These are phyloP conservation scores for Siniperca chuatsi DNA, from an alignment of 2,113 vertebrate genomes.

Conservation along the genomic window DNA sequence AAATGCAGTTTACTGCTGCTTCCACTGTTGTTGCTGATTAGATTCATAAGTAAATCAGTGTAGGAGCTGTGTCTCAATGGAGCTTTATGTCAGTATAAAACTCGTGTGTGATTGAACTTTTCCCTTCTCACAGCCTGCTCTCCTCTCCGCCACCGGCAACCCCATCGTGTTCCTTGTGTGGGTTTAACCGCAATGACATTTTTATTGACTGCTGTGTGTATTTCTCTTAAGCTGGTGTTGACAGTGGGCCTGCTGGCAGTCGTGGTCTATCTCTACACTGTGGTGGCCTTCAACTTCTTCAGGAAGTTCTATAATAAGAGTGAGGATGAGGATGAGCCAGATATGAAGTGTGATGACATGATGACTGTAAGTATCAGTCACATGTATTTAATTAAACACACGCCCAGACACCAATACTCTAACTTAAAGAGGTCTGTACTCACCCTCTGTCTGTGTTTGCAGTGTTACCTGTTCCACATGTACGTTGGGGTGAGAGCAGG, in stretches of 20 bases:
- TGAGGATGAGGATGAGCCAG: slow-evolving; percentile 94
- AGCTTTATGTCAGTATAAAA: slow-evolving; percentile 4
- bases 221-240: slow-evolving; percentile 88
- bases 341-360: slow-evolving; percentile 99
- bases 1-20: slow-evolving; percentile 10
- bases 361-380: slow-evolving; percentile 90
- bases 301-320: slow-evolving; percentile 99
- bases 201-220: not conserved
- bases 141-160: not conserved
- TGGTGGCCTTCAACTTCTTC: slow-evolving; percentile 99
- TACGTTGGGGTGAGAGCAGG: slow-evolving; percentile 98
- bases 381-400: not conserved
- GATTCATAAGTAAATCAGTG: not conserved
- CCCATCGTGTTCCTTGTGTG: not conserved
- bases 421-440: not conserved
- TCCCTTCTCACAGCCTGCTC: slow-evolving; percentile 1
- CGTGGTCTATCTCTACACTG: slow-evolving; percentile 98
- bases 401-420: not conserved
- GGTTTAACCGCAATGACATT: not conserved
- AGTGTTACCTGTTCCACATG: slow-evolving; percentile 99
- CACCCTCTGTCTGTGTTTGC: slow-evolving; percentile 2
- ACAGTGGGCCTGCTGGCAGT: slow-evolving; percentile 96
- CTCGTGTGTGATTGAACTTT: not conserved
- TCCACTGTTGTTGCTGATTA: slow-evolving; percentile 7
- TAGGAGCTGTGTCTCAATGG: not conserved